A percentile compares a stretch with the other conserved stretches of the same genome.
These are phyloP conservation scores for Microplitis deprimator DNA, from an alignment of 2,888 invertebrate species.

Conservation along the genomic window DNA sequence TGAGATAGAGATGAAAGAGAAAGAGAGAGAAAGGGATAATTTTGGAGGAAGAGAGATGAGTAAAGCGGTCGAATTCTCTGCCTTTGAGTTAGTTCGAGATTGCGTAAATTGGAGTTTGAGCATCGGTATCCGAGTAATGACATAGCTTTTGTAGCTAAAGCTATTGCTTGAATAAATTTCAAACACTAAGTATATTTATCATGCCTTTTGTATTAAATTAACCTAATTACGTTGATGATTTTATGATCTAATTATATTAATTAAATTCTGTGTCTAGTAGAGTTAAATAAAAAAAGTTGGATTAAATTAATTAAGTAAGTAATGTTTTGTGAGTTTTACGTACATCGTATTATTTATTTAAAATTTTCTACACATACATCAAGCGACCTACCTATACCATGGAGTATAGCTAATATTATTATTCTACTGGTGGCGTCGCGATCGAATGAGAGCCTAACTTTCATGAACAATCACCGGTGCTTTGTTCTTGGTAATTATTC, in stretches of 20 bases:
- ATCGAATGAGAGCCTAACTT: slow-evolving; percentile 52
- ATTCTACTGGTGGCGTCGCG: slow-evolving; percentile 49
- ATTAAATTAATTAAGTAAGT: neutral
- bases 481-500: slow-evolving; percentile 56
- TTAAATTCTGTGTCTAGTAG: neutral
- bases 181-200: slow-evolving; percentile 1
- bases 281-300: neutral
- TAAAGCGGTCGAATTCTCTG: slow-evolving; percentile 45
- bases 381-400: neutral
- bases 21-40: slow-evolving; percentile 15
- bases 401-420: slow-evolving; percentile 45
- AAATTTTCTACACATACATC: slow-evolving; percentile 2
- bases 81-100: slow-evolving; percentile 41
- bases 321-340: neutral
- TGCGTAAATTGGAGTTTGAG: slow-evolving; percentile 54
- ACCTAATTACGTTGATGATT: neutral
- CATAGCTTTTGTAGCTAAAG: slow-evolving; percentile 32
- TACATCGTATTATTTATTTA: neutral
- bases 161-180: slow-evolving; percentile 21
- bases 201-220: neutral
- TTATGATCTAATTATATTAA: neutral
- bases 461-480: slow-evolving; percentile 56
- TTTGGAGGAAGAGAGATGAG: slow-evolving; percentile 33
- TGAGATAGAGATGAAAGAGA: slow-evolving; percentile 33
- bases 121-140: slow-evolving; percentile 47